phyloP scores from a whole-genome alignment of 2,113 vertebrate genomes.

The Nymphicus hollandicus region DNA sequence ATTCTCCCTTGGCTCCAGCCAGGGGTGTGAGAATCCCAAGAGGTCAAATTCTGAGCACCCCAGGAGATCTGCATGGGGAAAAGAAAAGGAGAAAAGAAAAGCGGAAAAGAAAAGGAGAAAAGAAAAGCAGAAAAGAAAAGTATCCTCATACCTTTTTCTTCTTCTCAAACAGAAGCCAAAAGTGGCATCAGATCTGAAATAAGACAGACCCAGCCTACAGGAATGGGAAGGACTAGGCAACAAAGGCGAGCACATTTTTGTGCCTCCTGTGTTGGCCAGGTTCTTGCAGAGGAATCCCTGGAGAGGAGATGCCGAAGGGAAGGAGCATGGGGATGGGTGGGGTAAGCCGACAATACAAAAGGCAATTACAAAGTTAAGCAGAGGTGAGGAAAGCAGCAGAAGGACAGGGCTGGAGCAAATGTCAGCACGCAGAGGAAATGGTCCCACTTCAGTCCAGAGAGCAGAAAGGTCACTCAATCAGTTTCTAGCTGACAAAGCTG shows the following conservation, averaged over 20 bases:
- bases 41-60: neutral
- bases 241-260: neutral
- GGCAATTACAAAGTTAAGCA: neutral
- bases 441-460: neutral
- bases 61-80: neutral
- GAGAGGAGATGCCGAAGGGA: conserved; percentile 25
- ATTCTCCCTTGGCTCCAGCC: neutral
- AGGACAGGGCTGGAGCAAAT: neutral
- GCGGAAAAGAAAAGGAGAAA: neutral
- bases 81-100: neutral
- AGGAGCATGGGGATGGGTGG: conserved; percentile 1
- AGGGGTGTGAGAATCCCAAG: neutral
- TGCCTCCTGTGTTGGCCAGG: neutral
- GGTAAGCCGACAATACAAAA: conserved; percentile 21
- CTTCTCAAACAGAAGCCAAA: neutral
- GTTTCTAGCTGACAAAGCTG: neutral
- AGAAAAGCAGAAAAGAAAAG: neutral
- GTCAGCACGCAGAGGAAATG: neutral
- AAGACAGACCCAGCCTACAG: neutral
- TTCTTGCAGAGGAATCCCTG: neutral
- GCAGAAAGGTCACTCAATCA: neutral
- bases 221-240: neutral
- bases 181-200: neutral
- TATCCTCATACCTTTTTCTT: neutral
- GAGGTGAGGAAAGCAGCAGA: neutral